Percentiles rank a stretch among this genome's conserved stretches.
phyloP scores from a whole-genome alignment of 2,113 vertebrate species.

The Tragelaphus buxtoni region DNA sequence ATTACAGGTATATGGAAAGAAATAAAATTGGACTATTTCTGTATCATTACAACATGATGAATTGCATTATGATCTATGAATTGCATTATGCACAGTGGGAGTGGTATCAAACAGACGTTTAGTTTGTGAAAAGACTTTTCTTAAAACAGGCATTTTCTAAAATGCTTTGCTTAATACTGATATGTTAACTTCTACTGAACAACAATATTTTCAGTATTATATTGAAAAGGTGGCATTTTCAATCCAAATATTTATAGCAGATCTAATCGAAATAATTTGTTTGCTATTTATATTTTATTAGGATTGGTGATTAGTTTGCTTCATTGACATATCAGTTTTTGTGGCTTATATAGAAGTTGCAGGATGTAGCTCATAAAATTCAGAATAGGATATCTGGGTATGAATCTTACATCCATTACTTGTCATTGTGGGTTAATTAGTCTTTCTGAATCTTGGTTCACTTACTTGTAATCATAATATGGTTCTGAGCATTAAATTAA shows the following conservation, averaged over 20 bases:
- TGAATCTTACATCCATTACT: background rate
- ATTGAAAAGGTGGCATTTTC: background rate
- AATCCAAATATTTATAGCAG: background rate
- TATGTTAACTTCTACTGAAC: background rate
- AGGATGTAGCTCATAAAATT: background rate
- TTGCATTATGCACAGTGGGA: background rate
- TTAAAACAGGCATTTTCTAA: constrained; percentile 1
- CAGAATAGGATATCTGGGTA: background rate
- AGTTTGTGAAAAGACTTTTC: background rate
- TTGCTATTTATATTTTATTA: background rate
- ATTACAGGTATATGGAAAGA: constrained; percentile 22
- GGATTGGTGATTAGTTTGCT: background rate
- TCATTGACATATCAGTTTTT: background rate
- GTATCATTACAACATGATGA: background rate
- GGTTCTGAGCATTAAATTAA: background rate
- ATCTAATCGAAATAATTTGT: background rate
- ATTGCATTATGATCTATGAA: background rate
- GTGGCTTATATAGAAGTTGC: background rate
- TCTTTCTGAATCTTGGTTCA: background rate
- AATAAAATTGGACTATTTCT: background rate
- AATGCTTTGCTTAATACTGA: background rate
- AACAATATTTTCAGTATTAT: background rate
- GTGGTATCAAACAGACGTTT: background rate
- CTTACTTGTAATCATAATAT: background rate
- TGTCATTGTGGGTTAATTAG: background rate